A percentile compares a stretch with the other conserved stretches of the same genome.
Conservation (phyloP, 2,113 vertebrate species). For the Charina bottae region DNA sequence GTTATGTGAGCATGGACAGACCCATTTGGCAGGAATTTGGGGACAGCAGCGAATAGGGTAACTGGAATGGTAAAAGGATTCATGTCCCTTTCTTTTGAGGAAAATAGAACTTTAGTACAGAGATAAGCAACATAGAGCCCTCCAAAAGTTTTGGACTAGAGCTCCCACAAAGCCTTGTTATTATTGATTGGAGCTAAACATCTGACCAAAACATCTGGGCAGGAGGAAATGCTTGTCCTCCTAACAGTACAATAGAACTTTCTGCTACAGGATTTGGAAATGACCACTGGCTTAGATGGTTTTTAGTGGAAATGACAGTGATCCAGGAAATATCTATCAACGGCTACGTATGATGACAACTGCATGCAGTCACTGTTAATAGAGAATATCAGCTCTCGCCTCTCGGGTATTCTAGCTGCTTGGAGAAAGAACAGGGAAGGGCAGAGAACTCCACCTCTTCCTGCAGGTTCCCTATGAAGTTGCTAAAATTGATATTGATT, state of each 20-base stretch:
- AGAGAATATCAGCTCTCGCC: neutral
- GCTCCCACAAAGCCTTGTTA: neutral
- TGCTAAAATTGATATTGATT: neutral
- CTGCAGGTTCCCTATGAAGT: neutral
- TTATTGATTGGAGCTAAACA: neutral
- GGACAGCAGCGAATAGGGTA: neutral
- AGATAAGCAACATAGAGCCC: neutral
- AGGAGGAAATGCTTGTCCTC: neutral
- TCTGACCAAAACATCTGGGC: neutral
- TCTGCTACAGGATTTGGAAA: neutral
- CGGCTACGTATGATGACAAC: neutral
- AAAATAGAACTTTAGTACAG: neutral
- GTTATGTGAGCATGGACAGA: neutral
- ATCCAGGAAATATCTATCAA: neutral
- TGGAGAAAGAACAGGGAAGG: neutral
- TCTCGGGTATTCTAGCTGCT: neutral
- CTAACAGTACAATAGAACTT: too few species aligned
- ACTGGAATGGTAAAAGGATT: neutral
- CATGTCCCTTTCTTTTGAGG: neutral
- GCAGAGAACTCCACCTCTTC: neutral
- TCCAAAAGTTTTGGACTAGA: neutral
- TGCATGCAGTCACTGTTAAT: neutral
- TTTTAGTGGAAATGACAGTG: neutral
- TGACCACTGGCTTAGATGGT: neutral
- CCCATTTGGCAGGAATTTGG: neutral